Conservation (phyloP, 2,888 invertebrate genomes). For the Lepas anatifera region DNA sequence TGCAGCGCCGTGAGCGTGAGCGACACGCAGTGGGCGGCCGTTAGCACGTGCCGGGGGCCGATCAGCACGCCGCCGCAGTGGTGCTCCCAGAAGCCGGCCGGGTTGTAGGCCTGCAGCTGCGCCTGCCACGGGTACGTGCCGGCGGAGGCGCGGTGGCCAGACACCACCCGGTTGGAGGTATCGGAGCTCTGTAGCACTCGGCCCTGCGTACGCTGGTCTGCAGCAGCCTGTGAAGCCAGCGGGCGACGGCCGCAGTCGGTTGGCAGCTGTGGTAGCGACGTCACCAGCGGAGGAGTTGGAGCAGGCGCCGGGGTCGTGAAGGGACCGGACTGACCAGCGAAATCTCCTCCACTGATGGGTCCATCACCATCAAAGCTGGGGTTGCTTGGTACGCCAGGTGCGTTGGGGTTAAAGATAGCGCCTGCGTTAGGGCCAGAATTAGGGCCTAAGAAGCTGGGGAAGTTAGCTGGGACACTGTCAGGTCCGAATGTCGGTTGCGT, state of each 20-base stretch:
- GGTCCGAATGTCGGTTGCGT: background rate
- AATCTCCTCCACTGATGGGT: background rate
- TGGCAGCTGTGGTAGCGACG: too few species aligned
- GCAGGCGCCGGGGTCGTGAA: too few species aligned
- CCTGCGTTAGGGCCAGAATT: background rate
- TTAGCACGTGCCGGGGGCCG: background rate
- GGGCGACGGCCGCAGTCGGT: too few species aligned
- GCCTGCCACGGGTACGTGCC: constrained; percentile 2
- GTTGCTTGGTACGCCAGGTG: background rate
- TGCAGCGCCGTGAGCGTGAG: background rate
- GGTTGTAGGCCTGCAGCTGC: background rate
- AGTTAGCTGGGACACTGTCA: background rate
- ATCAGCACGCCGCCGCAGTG: background rate
- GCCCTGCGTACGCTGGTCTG: too few species aligned
- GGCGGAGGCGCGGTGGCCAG: too few species aligned
- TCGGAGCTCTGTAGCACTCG: too few species aligned
- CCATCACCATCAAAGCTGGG: background rate
- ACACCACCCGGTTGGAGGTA: too few species aligned
- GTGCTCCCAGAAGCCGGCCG: background rate
- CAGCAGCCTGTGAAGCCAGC: too few species aligned
- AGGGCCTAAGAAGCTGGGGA: background rate
- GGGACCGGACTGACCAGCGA: too few species aligned
- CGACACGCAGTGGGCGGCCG: background rate
- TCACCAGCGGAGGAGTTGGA: too few species aligned
- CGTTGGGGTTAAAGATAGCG: background rate